phyloP scores from a whole-genome alignment of 2,888 invertebrate species.

The Mimachlamys varia region DNA sequence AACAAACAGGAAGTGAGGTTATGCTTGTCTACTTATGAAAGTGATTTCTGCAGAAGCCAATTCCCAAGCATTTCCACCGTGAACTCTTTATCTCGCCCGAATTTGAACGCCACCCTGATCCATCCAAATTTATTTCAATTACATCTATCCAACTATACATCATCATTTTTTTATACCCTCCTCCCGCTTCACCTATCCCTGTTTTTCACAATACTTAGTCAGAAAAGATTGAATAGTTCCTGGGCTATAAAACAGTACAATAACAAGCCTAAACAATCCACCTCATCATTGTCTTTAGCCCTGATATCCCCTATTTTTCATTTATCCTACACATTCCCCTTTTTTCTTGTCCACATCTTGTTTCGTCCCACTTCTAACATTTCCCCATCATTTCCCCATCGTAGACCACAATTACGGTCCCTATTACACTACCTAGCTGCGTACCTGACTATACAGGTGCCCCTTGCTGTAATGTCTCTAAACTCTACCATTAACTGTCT shows the following conservation, averaged over 20 bases:
- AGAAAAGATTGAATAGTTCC: too few relatives aligned
- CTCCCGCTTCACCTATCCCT: background rate
- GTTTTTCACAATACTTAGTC: too few relatives aligned
- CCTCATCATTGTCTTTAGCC: too few relatives aligned
- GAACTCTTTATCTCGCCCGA: background rate
- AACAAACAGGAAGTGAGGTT: background rate
- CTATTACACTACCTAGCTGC: too few relatives aligned
- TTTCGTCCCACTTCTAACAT: background rate
- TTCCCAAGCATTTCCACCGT: background rate
- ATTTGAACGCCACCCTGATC: background rate
- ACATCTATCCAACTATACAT: background rate
- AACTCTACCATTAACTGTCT: slow-evolving; percentile 9
- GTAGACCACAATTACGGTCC: too few relatives aligned
- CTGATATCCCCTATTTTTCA: too few relatives aligned
- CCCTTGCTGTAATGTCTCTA: background rate
- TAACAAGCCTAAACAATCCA: too few relatives aligned
- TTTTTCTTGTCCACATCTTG: background rate
- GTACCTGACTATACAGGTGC: background rate
- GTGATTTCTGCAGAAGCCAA: background rate
- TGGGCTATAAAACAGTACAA: too few relatives aligned
- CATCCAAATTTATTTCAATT: background rate
- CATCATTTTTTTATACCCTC: background rate
- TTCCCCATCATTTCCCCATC: too few relatives aligned
- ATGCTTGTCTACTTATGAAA: background rate
- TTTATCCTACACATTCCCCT: too few relatives aligned